Evolutionary conservation across 2,797 vertebrate species (phyloP), one percentile per base, ranked within the genome.

Genomic region (Odontamblyopus rebecca): DNA sequence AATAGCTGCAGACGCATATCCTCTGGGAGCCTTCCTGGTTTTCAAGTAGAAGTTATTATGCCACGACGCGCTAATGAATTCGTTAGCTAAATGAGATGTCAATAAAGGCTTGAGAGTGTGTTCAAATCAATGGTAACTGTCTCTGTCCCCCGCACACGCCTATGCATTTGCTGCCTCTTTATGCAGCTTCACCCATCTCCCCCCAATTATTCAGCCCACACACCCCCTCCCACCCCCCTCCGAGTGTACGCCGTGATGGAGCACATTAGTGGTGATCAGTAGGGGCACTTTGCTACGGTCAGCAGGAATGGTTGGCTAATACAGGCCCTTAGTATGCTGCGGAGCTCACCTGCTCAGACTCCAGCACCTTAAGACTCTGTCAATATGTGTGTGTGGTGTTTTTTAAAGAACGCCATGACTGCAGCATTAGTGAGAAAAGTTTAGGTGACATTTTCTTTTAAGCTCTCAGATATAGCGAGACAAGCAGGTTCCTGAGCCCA

Each of bases 211-310:
- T 72, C 79, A 75, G 74, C 78, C 80, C 78, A 32, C 74, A 79
- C 74, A 78, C 83, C 73, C 80, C 6, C 53, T 2, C 30, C 0
- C 65, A 27, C 81, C 71, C 48, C 72, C 76, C 77, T 78, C 68
- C 29, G 77, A 88, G 82, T 77, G 83, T 84, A 85, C 85, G 82
- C 83, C 71, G 87, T 87, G 89, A 92, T 90, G 88, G 88, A 89
- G 79, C 81, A 89, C 87, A 82, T 92, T 91, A 93, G 89, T 73
- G 72, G 80, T 89, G 91, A 91, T 94, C 89, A 93, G 91, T 92
- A 90, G 81, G 82, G 89, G 82, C 89, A 88, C 79, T 89, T 92
- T 92, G 91, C 93, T 91, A 89, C 86, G 92, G 89, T 93, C 91
- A 94, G 92, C 91, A 91, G 76, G 83, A 91, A 91, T 56, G 73